Base-by-base conservation (phyloP, 2,888 invertebrate genomes). In the Drosophila quinaria region DNA sequence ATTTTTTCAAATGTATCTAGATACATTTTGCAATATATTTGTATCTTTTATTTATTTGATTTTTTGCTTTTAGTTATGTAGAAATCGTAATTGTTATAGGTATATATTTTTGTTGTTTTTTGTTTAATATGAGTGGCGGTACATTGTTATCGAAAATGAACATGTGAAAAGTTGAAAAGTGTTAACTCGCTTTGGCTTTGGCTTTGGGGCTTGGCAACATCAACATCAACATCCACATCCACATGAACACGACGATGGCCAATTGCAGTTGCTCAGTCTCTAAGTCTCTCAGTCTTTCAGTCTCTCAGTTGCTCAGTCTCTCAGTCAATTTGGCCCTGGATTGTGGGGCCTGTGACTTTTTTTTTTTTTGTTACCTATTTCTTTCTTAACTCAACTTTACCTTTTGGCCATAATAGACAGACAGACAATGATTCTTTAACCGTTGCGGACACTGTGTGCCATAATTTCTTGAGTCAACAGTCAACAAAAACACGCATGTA, bases 381-480 rank as follows among this genome's bases (percentile, higher is more conserved):
- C 25, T 25, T 25, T 25, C 25, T 25, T 25, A 25, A 25, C 46
- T 46, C 19, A 41, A 42, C 17, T 35, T 54, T 35, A 37, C 10
- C 33, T 39, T 13, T 55, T 47, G 41, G 25, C 41, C 50, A 41
- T 46, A 39, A 41, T 39, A 35, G 68, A 46, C 56, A 82, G 66
- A 82, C 82, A 82, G 66, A 82, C 82, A 83, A 84, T 82, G 85
- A 78, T 84, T 84, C 82, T 83, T 84, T 80, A 78, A 50, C 51
- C 37, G 51, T 37, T 35, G 22, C 51, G 22, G n/a, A 37, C 62
- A 62, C 25, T 25, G 60, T 44, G 67, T 69, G 55, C 65, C 58
- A 47, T 47, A 58, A 58, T 58, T 58, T 58, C 47, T 47, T 76
- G 76, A 74, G 64, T 64, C 41, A 59, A 68, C 56, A 62, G 54